Conservation (phyloP, 2,113 vertebrate genomes). For the Nesoenas mayeri region DNA sequence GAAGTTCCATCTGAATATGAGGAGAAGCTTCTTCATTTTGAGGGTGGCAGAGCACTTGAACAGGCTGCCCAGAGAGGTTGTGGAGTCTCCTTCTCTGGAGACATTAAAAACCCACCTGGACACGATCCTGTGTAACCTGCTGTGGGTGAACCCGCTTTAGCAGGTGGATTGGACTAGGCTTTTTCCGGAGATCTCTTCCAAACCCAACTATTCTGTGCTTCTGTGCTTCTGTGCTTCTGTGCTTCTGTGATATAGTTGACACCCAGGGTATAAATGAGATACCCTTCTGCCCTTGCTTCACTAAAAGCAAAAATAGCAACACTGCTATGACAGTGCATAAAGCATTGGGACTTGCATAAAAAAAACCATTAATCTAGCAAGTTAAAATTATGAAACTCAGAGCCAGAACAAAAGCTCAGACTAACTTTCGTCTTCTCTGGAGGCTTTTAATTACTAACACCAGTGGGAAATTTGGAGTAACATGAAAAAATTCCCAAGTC, state of each 20-base stretch:
- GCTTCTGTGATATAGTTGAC: not conserved
- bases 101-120: no score
- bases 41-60: no score
- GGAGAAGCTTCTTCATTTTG: no score
- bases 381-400: constrained; percentile 43
- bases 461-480: constrained; percentile 7
- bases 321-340: not conserved
- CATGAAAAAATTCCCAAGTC: not conserved
- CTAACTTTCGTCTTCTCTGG: constrained; percentile 31
- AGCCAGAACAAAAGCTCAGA: constrained; percentile 38
- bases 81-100: no score
- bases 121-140: no score
- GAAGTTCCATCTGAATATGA: no score
- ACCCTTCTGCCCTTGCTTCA: not conserved
- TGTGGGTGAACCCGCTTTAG: no score
- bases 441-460: constrained; percentile 31
- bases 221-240: no score
- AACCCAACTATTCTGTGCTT: no score
- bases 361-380: not conserved
- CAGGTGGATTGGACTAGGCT: no score
- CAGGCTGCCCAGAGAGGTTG: no score
- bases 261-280: not conserved
- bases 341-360: not conserved
- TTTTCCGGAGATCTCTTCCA: no score
- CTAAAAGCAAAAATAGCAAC: not conserved